These are phyloP conservation scores for Ptychadena robeensis DNA, from an alignment of 2,797 vertebrate genomes.

Conservation along the genomic window DNA sequence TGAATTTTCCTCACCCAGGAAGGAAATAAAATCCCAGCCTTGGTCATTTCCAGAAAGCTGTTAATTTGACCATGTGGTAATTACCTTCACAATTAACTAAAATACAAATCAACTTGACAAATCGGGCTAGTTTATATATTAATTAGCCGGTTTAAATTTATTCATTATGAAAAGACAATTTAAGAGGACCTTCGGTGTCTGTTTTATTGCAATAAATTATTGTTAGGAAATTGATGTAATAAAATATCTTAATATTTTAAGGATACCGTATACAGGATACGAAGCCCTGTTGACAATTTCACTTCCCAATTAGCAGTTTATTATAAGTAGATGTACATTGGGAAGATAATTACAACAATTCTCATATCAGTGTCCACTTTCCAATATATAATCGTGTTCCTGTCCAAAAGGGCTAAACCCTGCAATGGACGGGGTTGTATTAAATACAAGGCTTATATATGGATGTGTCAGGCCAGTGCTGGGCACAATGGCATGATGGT, in stretches of 20 bases:
- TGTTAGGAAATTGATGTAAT: slow-evolving; percentile 77
- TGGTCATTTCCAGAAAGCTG: slow-evolving; percentile 94
- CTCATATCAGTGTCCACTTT: slow-evolving; percentile 37
- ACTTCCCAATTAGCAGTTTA: slow-evolving; percentile 68
- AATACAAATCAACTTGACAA: slow-evolving; percentile 99
- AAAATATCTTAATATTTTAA: slow-evolving; percentile 70
- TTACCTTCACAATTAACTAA: slow-evolving; percentile 99
- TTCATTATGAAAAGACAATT: slow-evolving; percentile 97
- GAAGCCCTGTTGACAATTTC: slow-evolving; percentile 67
- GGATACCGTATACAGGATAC: slow-evolving; percentile 62
- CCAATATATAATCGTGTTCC: slow-evolving; percentile 25
- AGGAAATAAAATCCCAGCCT: slow-evolving; percentile 88
- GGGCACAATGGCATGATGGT: not conserved
- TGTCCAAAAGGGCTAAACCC: slow-evolving; percentile 11
- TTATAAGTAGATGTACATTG: slow-evolving; percentile 47
- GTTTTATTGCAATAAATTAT: slow-evolving; percentile 90
- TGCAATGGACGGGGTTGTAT: slow-evolving; percentile 14
- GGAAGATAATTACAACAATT: slow-evolving; percentile 38
- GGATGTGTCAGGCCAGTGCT: not conserved
- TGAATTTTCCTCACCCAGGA: slow-evolving; percentile 92
- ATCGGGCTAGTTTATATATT: slow-evolving; percentile 96
- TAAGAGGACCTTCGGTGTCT: slow-evolving; percentile 85
- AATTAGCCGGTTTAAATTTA: slow-evolving; percentile 93
- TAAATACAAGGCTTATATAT: slow-evolving; percentile 5
- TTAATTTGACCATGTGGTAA: slow-evolving; percentile 93